Evolutionary conservation across 2,113 vertebrate species (phyloP), one percentile per base, ranked within the genome.

Genomic region (Bos javanicus): DNA sequence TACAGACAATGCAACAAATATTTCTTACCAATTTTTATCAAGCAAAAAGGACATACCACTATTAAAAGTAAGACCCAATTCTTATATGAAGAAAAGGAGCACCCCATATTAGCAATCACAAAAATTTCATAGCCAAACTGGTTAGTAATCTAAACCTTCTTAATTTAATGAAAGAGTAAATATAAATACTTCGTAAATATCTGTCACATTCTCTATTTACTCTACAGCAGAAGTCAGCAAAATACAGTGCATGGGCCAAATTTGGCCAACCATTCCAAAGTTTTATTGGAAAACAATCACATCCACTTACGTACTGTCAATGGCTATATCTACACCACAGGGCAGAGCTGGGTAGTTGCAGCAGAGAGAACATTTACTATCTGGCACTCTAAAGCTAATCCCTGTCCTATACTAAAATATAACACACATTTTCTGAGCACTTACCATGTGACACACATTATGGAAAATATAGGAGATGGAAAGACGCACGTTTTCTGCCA

Each of bases 141-240:
- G 1, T 83, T 92, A 39, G 54, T 81, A 94, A 89, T 82, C 36
- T 43, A 64, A 48, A 89, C 19, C 36, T 78, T 87, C 54, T 57
- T 87, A 90, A 94, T 48, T 74, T 84, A 92, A 71, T 91, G 78
- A 90, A 92, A 83, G 11, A 60, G 17, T 56, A 96, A 87, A 60
- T 78, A 56, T 7, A 87, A 94, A 83, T 26, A 78, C 74, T 74
- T 81, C 26, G 16, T 62, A 23, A 96, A 14, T 91, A 95, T 88
- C 15, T 84, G 23, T 57, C 67, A 80, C 5, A 81, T 81, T 60
- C 54, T 96, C 84, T 95, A 50, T 52, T 93, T 84, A 80, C 43
- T 80, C 62, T 91, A 48, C 36, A 67, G 36, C 36, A 90, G 10
- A 43, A 33, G 19, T 82, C 64, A 93, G 50, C 48, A 93, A 91